These are phyloP conservation scores for Tamias sibiricus DNA, from an alignment of 2,113 vertebrate genomes.

Conservation along the genomic window DNA sequence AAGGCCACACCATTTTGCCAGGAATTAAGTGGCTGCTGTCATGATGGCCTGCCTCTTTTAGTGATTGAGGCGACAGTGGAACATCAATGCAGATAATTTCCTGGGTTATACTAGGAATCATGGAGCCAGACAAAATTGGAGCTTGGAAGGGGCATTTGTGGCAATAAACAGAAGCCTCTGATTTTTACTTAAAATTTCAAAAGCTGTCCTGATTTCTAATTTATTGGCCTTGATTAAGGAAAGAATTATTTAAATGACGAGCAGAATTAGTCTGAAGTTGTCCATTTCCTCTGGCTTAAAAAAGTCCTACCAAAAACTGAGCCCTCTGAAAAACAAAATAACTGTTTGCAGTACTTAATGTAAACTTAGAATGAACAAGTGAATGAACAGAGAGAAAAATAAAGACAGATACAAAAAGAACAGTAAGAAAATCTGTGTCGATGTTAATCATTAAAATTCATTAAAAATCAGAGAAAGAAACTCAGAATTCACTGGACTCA, in stretches of 20 bases:
- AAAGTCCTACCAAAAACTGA: not conserved
- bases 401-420: conserved; percentile 24
- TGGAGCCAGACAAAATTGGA: not conserved
- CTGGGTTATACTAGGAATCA: not conserved
- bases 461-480: not conserved
- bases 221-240: conserved; percentile 47
- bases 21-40: conserved; percentile 68
- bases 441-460: conserved; percentile 25
- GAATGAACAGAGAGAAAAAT: not conserved
- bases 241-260: conserved; percentile 56
- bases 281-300: conserved; percentile 16
- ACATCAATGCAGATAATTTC: not conserved
- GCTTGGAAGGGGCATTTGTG: not conserved
- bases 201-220: conserved; percentile 45
- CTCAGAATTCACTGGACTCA: not conserved
- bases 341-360: conserved; percentile 15
- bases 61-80: not conserved
- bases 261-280: conserved; percentile 32
- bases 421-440: not conserved
- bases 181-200: conserved; percentile 52
- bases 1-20: conserved; percentile 70
- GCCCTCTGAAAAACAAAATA: conserved; percentile 9
- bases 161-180: conserved; percentile 39
- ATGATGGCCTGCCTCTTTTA: not conserved
- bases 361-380: not conserved